phyloP scores from a whole-genome alignment of 2,888 invertebrate genomes.

The Tineola bisselliella region DNA sequence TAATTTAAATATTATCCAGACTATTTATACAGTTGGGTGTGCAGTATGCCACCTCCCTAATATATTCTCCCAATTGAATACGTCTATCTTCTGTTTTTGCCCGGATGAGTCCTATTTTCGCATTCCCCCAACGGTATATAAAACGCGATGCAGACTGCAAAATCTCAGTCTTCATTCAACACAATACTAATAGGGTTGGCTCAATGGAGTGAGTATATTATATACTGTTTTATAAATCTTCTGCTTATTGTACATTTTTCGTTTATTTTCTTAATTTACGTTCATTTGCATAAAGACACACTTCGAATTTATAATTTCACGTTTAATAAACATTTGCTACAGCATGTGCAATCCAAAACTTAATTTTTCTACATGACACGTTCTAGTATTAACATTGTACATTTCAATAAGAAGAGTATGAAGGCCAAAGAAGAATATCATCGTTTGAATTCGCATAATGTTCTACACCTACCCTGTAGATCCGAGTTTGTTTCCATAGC shows the following conservation, averaged over 20 bases:
- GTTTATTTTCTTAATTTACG: no score
- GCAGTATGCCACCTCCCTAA: not conserved
- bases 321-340: no score
- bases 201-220: no score
- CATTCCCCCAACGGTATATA: not conserved
- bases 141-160: not conserved
- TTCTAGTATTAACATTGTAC: no score
- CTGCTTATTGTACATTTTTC: no score
- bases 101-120: not conserved
- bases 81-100: not conserved
- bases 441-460: slow-evolving; percentile 65
- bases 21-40: no score
- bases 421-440: not conserved
- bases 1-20: no score
- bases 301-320: no score
- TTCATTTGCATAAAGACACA: no score
- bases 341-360: no score
- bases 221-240: no score
- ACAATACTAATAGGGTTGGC: not conserved
- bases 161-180: not conserved
- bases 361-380: no score
- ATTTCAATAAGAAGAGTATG: not conserved
- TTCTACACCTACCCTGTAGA: slow-evolving; percentile 99
- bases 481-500: slow-evolving; percentile 99
- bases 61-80: not conserved